Evolutionary conservation across 1,140 invertebrate genomes (phyloP).

Genomic region (Pseudoatta argentina): DNA sequence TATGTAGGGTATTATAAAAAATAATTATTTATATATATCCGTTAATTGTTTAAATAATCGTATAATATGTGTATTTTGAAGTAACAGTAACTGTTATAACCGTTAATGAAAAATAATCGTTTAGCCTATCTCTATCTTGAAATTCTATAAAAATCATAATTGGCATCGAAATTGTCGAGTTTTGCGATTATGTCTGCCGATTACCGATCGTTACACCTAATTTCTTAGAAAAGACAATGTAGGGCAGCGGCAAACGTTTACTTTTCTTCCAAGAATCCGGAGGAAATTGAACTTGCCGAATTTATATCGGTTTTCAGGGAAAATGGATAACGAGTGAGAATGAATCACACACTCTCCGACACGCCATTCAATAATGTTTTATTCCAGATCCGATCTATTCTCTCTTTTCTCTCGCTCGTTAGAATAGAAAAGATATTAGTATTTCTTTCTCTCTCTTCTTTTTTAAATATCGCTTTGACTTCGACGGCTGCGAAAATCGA

Average conservation of each 20-base stretch:
- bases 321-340: conserved; percentile 34
- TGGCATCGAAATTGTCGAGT: background rate
- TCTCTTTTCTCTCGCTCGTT: conserved; percentile 23
- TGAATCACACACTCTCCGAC: conserved; percentile 24
- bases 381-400: conserved; percentile 38
- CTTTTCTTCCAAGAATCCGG: background rate
- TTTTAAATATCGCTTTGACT: conserved; percentile 46
- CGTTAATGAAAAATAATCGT: too few relatives aligned
- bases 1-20: too few relatives aligned
- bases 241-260: background rate
- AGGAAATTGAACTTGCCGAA: conserved; percentile 24
- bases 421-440: conserved; percentile 59
- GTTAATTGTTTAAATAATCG: too few relatives aligned
- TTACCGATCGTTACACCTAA: background rate
- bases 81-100: too few relatives aligned
- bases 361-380: conserved; percentile 58
- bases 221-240: background rate
- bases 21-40: too few relatives aligned
- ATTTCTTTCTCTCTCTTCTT: background rate
- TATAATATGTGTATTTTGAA: too few relatives aligned
- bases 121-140: too few relatives aligned
- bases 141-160: background rate
- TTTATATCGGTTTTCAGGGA: background rate
- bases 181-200: background rate
- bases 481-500: background rate